Percentiles rank a stretch among this genome's conserved stretches.
Conservation (phyloP, 2,797 vertebrate species). For the Lepidocolaptes lacrymiger region DNA sequence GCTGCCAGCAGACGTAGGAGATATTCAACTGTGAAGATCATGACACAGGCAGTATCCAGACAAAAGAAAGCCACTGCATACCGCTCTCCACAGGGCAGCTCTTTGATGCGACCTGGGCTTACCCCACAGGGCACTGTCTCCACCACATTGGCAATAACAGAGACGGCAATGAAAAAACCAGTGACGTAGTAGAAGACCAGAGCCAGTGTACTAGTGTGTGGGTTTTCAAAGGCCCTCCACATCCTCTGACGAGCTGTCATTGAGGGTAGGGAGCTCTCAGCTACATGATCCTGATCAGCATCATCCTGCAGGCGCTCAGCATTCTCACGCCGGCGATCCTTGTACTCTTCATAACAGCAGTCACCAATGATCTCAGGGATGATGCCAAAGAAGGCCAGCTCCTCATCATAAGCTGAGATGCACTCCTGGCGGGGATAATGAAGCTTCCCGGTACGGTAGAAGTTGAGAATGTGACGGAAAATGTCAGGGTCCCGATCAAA, state of each 20-base stretch:
- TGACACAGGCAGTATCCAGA: conserved; percentile 95
- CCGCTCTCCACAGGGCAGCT: conserved; percentile 90
- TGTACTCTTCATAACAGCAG: conserved; percentile 98
- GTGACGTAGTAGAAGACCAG: conserved; percentile 98
- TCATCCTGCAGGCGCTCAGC: conserved; percentile 93
- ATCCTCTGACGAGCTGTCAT: conserved; percentile 87
- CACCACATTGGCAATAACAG: conserved; percentile 93
- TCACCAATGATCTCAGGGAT: conserved; percentile 95
- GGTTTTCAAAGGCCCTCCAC: conserved; percentile 98
- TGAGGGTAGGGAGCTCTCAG: conserved; percentile 80
- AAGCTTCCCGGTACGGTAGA: conserved; percentile 93
- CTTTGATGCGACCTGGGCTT: conserved; percentile 75
- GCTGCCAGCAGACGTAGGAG: conserved; percentile 89
- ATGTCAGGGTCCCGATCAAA: conserved; percentile 97
- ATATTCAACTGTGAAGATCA: conserved; percentile 98
- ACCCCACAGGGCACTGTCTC: conserved; percentile 93
- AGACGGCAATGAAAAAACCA: conserved; percentile 96
- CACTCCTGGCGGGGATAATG: conserved; percentile 96
- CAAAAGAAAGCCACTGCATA: conserved; percentile 96
- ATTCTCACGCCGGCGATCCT: conserved; percentile 93
- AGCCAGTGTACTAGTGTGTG: conserved; percentile 94
- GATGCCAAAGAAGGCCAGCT: conserved; percentile 94
- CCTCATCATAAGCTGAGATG: conserved; percentile 94
- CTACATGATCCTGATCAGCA: conserved; percentile 81
- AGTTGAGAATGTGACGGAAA: conserved; percentile 95